Base-by-base conservation (phyloP, 2,113 vertebrate genomes). In the Cichladusa arquata region DNA sequence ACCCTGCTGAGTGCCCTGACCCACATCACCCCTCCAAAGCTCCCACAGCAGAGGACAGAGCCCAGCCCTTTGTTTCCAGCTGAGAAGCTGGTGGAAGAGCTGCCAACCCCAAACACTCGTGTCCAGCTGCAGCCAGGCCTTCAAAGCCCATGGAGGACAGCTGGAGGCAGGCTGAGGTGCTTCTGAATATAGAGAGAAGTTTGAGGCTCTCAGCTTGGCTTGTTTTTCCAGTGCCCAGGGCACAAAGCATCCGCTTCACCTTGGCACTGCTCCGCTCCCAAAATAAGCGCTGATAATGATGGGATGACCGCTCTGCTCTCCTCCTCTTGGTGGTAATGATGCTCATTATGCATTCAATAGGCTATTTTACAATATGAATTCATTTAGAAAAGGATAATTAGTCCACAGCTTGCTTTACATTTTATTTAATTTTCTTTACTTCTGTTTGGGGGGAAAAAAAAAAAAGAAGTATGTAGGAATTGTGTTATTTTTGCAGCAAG, bases 371-470 rank as follows among this genome's bases (percentile, higher is more conserved):
- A 94, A 95, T 92, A 97, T 85, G 91, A 97, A 97, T 93, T 97
- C 94, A 90, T 96, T 97, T 94, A 88, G 71, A 86, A 96, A 96
- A 97, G 90, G 93, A 95, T 98, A 98, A 98, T 97, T 98, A 97
- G 94, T 69, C 95, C 93, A 87, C 95, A 93, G 94, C 86, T 97
- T 95, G 97, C 93, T 95, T 97, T 96, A 96, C 82, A 73, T 97
- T 97, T 97, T 96, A 97, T 97, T 97, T 97, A 88, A 95, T 97
- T 97, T 97, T 97, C 96, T 96, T 97, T 96, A 96, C 96, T 97
- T 95, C 77, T 95, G 88, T 96, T 95, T 25, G 36, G 13, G 2
- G 9, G 1, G 2, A 13, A 7, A 14, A 3, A 5, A 6, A 8
- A 2, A 2, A 3, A 5, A 8, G 17, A 45, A 22, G 8, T 33